These are phyloP conservation scores for Tragulus kanchil DNA, from an alignment of 2,113 vertebrate genomes.

Conservation along the genomic window DNA sequence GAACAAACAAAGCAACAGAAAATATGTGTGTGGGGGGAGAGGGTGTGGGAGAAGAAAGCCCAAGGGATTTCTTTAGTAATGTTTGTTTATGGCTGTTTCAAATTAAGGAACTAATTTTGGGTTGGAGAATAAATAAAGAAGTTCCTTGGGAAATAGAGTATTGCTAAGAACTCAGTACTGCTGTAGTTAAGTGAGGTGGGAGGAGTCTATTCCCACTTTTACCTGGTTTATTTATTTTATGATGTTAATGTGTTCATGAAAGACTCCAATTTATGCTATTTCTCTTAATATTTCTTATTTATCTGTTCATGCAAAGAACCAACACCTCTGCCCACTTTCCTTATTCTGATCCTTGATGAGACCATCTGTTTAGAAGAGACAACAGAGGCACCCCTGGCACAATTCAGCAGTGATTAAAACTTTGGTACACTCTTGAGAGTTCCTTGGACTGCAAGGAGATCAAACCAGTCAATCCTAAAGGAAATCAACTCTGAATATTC, in stretches of 20 bases:
- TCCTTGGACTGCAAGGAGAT: not conserved
- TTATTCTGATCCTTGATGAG: not conserved
- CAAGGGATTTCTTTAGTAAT: conserved; percentile 58
- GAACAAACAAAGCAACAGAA: conserved; percentile 58
- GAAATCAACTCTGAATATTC: not conserved
- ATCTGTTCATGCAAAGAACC: not conserved
- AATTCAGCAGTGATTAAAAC: not conserved
- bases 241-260: not conserved
- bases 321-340: not conserved
- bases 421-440: not conserved
- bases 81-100: conserved; percentile 79
- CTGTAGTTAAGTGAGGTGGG: not conserved
- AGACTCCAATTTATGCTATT: not conserved
- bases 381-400: not conserved
- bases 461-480: not conserved
- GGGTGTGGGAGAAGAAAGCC: conserved; percentile 67
- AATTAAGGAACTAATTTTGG: conserved; percentile 79
- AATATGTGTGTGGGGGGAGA: conserved; percentile 43
- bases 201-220: not conserved
- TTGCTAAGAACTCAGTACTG: conserved; percentile 31
- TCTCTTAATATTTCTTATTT: not conserved
- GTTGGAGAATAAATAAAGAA: conserved; percentile 66
- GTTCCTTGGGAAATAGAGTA: conserved; percentile 68
- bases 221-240: not conserved
- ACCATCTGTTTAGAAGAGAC: not conserved